These are phyloP conservation scores for Mimas tiliae DNA, from an alignment of 2,888 invertebrate species.

Conservation along the genomic window DNA sequence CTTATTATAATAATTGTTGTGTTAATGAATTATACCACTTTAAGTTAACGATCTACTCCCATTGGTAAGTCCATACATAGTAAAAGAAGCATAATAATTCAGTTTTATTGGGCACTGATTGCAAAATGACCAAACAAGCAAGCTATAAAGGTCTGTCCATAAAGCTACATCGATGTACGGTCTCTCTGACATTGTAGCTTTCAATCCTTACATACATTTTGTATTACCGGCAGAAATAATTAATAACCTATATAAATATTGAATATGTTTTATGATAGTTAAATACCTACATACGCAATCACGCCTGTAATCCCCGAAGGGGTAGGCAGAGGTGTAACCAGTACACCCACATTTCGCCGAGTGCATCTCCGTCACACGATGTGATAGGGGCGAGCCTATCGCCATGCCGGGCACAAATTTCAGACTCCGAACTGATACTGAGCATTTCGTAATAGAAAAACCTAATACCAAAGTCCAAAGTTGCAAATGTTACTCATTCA, in stretches of 20 bases:
- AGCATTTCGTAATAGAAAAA: no score
- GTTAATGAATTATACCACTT: constrained; percentile 29
- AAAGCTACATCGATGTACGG: constrained; percentile 45
- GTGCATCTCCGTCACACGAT: no score
- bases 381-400: no score
- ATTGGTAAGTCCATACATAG: constrained; percentile 59
- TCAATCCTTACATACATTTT: constrained; percentile 33
- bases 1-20: constrained; percentile 6
- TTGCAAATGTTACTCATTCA: no score
- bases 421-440: no score
- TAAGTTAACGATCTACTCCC: constrained; percentile 34
- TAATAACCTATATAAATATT: not conserved
- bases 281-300: no score
- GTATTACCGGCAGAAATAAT: not conserved
- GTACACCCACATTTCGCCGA: no score
- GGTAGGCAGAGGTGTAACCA: no score
- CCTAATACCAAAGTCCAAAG: no score
- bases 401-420: no score
- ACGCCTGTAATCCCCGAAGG: no score
- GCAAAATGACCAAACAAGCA: constrained; percentile 70
- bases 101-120: constrained; percentile 74
- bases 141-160: constrained; percentile 71
- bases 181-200: constrained; percentile 59
- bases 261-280: not conserved
- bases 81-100: constrained; percentile 65